These are phyloP conservation scores for Danaus melanippus DNA, from an alignment of 1,140 invertebrate species.

Conservation along the genomic window DNA sequence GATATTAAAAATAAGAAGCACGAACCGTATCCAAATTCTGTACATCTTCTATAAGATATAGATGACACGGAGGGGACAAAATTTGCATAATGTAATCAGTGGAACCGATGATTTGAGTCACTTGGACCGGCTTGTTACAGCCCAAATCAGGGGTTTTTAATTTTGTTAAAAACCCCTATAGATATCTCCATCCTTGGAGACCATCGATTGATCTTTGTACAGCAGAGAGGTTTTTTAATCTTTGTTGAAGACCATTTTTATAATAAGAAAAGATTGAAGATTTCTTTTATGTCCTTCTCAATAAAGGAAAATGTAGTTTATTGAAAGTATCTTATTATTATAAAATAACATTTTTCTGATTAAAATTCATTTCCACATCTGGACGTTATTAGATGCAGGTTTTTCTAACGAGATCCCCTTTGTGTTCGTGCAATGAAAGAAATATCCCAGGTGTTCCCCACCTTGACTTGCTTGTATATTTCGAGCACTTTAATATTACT, in stretches of 20 bases:
- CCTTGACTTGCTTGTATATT: constrained; percentile 36
- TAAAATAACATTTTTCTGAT: no score
- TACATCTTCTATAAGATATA: constrained; percentile 35
- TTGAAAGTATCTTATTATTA: no score
- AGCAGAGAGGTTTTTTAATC: no score
- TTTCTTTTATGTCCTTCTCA: no score
- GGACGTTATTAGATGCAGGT: no score
- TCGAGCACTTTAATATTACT: constrained; percentile 56
- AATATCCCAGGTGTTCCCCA: constrained; percentile 43
- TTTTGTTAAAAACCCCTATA: constrained; percentile 48
- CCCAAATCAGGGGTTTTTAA: constrained; percentile 51
- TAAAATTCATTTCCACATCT: constrained; percentile 7
- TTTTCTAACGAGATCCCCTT: constrained; percentile 33
- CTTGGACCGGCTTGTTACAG: constrained; percentile 30
- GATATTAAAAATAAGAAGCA: no score
- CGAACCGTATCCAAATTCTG: no score
- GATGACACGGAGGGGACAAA: constrained; percentile 45
- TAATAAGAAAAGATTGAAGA: no score
- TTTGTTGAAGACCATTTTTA: no score
- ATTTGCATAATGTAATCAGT: constrained; percentile 68
- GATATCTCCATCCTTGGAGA: constrained; percentile 34
- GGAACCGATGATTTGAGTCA: constrained; percentile 56
- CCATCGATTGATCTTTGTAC: constrained; percentile 31
- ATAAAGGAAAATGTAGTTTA: no score
- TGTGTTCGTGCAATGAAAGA: constrained; percentile 53